phyloP scores from a whole-genome alignment of 2,888 invertebrate species.

The Yponomeuta malinellus region DNA sequence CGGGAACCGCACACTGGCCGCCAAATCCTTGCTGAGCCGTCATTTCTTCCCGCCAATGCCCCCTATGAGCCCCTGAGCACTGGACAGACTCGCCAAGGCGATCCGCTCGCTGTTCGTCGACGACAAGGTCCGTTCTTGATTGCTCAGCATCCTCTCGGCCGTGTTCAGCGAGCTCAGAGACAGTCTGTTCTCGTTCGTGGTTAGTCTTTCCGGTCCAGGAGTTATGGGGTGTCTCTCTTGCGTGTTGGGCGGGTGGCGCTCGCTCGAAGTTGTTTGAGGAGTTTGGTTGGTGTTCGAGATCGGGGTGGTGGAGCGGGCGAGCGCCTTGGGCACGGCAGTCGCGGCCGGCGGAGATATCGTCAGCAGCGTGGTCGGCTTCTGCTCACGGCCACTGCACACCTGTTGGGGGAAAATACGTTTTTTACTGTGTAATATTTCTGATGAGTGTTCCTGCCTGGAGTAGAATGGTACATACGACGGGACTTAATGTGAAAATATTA shows the following conservation, averaged over 20 bases:
- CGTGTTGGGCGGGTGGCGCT: slow-evolving; percentile 27
- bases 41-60: slow-evolving; percentile 68
- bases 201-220: not conserved
- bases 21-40: slow-evolving; percentile 54
- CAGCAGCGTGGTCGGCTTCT: slow-evolving; percentile 54
- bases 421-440: not conserved
- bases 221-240: slow-evolving; percentile 17
- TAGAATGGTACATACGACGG: too few relatives aligned
- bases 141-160: slow-evolving; percentile 44
- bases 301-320: slow-evolving; percentile 51
- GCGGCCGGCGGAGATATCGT: slow-evolving; percentile 58
- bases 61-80: slow-evolving; percentile 57
- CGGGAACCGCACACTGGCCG: slow-evolving; percentile 37
- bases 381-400: slow-evolving; percentile 71
- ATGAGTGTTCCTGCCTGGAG: too few relatives aligned
- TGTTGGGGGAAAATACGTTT: slow-evolving; percentile 24
- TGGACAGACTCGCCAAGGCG: slow-evolving; percentile 51
- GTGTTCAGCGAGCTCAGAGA: slow-evolving; percentile 45
- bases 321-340: slow-evolving; percentile 41
- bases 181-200: slow-evolving; percentile 32
- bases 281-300: slow-evolving; percentile 32
- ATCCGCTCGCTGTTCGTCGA: slow-evolving; percentile 46
- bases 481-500: too few relatives aligned
- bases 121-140: slow-evolving; percentile 34
- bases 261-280: slow-evolving; percentile 20